phyloP scores from a whole-genome alignment of 2,888 invertebrate species.

The Trisateles emortualis region DNA sequence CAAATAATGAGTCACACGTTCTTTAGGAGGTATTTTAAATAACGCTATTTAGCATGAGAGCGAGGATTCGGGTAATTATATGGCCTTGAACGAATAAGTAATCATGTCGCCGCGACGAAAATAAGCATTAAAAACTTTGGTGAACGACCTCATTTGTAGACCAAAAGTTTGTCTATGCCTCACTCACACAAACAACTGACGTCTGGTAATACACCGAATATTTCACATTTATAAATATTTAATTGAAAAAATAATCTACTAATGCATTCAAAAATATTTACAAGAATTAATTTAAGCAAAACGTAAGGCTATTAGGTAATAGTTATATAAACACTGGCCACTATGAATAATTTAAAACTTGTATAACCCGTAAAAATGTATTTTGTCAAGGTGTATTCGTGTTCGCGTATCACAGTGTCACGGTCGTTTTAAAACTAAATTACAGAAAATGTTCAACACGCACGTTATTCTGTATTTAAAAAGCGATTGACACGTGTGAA shows the following conservation, averaged over 20 bases:
- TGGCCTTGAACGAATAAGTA: constrained; percentile 37
- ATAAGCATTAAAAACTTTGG: constrained; percentile 32
- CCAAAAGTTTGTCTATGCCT: constrained; percentile 37
- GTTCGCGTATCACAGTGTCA: constrained; percentile 25
- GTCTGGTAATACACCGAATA: constrained; percentile 6
- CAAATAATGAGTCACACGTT: constrained; percentile 65
- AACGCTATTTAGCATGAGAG: constrained; percentile 44
- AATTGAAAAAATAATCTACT: neutral
- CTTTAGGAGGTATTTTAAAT: constrained; percentile 57
- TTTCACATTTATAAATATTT: neutral
- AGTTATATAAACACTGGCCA: constrained; percentile 12
- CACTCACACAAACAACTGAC: neutral
- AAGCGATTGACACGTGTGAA: neutral
- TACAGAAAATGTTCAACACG: neutral
- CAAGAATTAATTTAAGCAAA: constrained; percentile 3
- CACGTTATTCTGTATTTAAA: no score
- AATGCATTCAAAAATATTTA: neutral
- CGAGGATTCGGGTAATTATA: constrained; percentile 54
- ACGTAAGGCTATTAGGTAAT: constrained; percentile 10
- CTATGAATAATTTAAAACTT: constrained; percentile 13
- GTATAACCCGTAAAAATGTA: constrained; percentile 10
- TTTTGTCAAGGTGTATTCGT: constrained; percentile 21
- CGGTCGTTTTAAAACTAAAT: constrained; percentile 18
- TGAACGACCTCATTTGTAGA: constrained; percentile 37
- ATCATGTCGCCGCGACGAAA: constrained; percentile 23